Evolutionary conservation across 2,888 invertebrate genomes (phyloP).

Genomic region (Eupithecia tripunctaria): DNA sequence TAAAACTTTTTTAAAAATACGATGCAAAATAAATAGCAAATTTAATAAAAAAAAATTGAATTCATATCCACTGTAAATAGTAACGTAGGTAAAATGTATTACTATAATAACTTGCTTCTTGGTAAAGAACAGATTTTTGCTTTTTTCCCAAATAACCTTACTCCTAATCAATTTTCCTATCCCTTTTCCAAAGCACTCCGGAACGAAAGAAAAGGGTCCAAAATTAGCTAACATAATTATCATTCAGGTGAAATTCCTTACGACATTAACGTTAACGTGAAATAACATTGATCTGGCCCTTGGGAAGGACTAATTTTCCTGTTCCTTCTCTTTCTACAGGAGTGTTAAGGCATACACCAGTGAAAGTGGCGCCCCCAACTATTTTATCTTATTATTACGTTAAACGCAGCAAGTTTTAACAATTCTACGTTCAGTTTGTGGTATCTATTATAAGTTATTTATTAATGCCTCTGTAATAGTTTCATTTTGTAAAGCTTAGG

Average conservation of each 20-base stretch:
- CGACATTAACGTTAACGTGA: conserved; percentile 22
- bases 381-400: no score
- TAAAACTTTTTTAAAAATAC: neutral
- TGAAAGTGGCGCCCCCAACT: no score
- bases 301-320: conserved; percentile 17
- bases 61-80: neutral
- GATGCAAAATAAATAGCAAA: neutral
- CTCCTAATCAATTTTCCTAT: neutral
- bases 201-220: conserved; percentile 11
- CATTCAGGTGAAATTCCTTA: conserved; percentile 23
- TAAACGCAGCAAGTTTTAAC: no score
- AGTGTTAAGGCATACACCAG: no score
- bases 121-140: neutral
- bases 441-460: no score
- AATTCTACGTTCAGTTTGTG: no score
- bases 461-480: no score
- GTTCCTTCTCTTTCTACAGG: neutral
- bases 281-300: conserved; percentile 26
- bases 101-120: neutral
- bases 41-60: neutral
- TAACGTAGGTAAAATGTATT: neutral
- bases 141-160: neutral
- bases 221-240: conserved; percentile 19
- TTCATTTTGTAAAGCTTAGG: no score
- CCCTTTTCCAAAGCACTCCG: conserved; percentile 3